Conservation (phyloP, 1,140 invertebrate species). For the Polypedilum pembai region DNA sequence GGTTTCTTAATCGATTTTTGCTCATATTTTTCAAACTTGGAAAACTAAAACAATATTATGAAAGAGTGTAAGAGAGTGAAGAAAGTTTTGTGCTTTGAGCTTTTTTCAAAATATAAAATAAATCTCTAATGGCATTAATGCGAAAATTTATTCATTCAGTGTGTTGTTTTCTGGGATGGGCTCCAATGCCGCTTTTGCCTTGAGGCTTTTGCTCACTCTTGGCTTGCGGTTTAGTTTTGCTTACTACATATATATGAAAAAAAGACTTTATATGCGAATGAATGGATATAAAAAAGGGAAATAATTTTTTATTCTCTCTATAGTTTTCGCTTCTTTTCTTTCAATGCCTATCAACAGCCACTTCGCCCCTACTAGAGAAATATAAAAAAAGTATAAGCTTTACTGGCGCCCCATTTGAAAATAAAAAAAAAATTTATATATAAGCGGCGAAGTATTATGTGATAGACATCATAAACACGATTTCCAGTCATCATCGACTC, state of each 20-base stretch:
- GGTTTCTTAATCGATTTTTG: not conserved
- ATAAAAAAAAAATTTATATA: not conserved
- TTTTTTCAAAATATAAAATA: not conserved
- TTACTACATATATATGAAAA: not conserved
- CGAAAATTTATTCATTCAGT: not conserved
- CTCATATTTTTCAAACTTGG: not conserved
- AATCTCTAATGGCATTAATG: slow-evolving; percentile 18
- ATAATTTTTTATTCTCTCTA: not conserved
- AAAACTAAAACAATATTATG: not conserved
- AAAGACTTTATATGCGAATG: not conserved
- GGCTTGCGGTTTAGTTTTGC: not conserved
- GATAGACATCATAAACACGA: slow-evolving; percentile 5
- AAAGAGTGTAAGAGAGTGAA: not conserved
- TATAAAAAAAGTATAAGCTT: not conserved
- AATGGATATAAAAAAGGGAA: slow-evolving; percentile 2
- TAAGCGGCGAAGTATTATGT: slow-evolving; percentile 2
- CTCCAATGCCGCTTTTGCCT: not conserved
- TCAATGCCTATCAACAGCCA: not conserved
- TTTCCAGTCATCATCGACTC: not conserved
- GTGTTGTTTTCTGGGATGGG: slow-evolving; percentile 10
- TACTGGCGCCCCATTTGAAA: slow-evolving; percentile 12
- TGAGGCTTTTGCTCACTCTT: not conserved
- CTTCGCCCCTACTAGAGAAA: not conserved
- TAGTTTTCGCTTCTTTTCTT: not conserved
- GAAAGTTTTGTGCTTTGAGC: not conserved